These are phyloP conservation scores for Tetraodon nigroviridis DNA, from an alignment of 2,113 vertebrate genomes.

Conservation along the genomic window DNA sequence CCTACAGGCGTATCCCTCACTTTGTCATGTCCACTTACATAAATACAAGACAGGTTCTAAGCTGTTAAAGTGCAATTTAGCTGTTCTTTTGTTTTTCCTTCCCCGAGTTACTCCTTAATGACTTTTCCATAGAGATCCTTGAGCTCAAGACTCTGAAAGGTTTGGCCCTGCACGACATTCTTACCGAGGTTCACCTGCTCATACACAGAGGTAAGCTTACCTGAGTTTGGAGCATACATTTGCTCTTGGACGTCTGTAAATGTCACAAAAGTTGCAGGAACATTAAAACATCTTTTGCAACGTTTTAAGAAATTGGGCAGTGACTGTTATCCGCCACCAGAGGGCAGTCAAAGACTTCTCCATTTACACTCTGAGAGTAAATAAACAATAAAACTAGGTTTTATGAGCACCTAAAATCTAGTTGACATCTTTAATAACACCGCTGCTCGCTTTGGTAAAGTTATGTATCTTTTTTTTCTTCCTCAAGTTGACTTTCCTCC, in stretches of 20 bases:
- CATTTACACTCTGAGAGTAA: too few relatives aligned
- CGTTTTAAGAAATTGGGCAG: too few relatives aligned
- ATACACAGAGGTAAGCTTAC: slow-evolving; percentile 84
- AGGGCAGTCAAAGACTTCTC: too few relatives aligned
- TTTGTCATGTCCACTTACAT: neutral
- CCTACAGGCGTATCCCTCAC: slow-evolving; percentile 89
- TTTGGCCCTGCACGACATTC: slow-evolving; percentile 90
- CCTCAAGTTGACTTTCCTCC: slow-evolving; percentile 89
- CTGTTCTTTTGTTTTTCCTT: neutral
- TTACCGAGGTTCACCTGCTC: slow-evolving; percentile 90
- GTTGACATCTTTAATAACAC: neutral
- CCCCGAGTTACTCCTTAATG: slow-evolving; percentile 25
- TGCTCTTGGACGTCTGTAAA: too few relatives aligned
- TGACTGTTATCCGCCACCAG: too few relatives aligned
- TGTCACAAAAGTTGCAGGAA: too few relatives aligned
- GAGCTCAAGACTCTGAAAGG: slow-evolving; percentile 93
- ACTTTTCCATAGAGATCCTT: slow-evolving; percentile 77
- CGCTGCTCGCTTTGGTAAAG: neutral
- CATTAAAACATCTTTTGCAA: too few relatives aligned
- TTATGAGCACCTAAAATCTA: too few relatives aligned
- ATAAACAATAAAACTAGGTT: too few relatives aligned
- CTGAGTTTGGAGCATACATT: neutral
- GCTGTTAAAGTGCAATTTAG: neutral
- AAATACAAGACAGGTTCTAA: neutral
- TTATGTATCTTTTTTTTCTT: accelerated